phyloP scores from a whole-genome alignment of 2,888 invertebrate genomes.

The Miltochrista miniata region DNA sequence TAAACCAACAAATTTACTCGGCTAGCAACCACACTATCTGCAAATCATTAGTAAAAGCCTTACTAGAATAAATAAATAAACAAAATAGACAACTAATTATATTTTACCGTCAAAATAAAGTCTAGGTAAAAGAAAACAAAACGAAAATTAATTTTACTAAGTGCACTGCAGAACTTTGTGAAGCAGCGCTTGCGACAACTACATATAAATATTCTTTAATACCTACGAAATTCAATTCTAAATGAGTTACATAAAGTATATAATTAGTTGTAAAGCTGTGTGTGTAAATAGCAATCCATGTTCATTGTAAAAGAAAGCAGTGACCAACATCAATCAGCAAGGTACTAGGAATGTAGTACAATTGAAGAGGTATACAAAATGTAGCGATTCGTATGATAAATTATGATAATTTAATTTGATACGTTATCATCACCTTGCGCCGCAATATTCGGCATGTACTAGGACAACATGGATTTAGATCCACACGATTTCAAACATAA shows the following conservation, averaged over 20 bases:
- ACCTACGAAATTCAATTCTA: constrained; percentile 28
- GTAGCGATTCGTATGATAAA: constrained; percentile 18
- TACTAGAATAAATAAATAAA: constrained; percentile 45
- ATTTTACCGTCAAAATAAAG: constrained; percentile 6
- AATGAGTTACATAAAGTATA: constrained; percentile 6
- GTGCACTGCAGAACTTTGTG: constrained; percentile 17
- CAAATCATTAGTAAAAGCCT: constrained; percentile 45
- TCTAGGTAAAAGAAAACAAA: constrained; percentile 7
- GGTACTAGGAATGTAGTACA: constrained; percentile 66
- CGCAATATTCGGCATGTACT: too few species aligned
- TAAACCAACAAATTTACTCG: constrained; percentile 44
- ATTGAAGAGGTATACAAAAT: constrained; percentile 36
- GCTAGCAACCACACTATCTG: constrained; percentile 42
- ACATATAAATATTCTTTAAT: constrained; percentile 21
- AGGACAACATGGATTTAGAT: too few species aligned
- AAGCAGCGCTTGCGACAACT: constrained; percentile 15
- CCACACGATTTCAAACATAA: neutral
- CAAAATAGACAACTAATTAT: constrained; percentile 27
- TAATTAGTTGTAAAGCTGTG: constrained; percentile 3
- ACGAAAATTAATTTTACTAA: constrained; percentile 8
- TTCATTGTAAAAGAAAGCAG: constrained; percentile 49
- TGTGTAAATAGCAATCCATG: constrained; percentile 10
- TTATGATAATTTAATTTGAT: too few species aligned
- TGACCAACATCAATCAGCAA: constrained; percentile 66
- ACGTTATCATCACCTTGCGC: constrained; percentile 17